phyloP scores from a whole-genome alignment of 2,888 invertebrate species.

The Leucoma salicis region DNA sequence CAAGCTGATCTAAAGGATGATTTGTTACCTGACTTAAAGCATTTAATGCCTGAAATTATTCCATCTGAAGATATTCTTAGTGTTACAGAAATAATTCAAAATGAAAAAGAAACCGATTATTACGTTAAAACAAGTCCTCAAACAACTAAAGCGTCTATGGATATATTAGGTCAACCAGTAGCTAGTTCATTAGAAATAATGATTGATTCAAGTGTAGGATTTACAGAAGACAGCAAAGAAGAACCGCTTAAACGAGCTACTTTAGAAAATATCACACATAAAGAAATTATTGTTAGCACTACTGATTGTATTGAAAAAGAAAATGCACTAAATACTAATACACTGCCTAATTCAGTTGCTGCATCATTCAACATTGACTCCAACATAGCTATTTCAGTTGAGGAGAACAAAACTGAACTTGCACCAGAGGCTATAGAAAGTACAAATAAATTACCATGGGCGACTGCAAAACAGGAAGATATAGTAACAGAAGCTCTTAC shows the following conservation, averaged over 20 bases:
- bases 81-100: constrained; percentile 57
- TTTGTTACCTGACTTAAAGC: constrained; percentile 46
- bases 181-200: constrained; percentile 76
- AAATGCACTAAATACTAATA: constrained; percentile 38
- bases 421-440: constrained; percentile 57
- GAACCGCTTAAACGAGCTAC: constrained; percentile 62
- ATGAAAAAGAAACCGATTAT: constrained; percentile 65
- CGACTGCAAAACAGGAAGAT: constrained; percentile 58
- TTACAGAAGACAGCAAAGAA: constrained; percentile 31
- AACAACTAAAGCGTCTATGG: constrained; percentile 58
- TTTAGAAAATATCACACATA: constrained; percentile 75
- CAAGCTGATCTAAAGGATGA: constrained; percentile 52
- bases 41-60: constrained; percentile 51
- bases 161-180: constrained; percentile 73
- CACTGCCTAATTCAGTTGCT: constrained; percentile 34
- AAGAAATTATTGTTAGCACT: constrained; percentile 79
- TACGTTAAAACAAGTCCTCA: constrained; percentile 29
- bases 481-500: constrained; percentile 82
- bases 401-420: constrained; percentile 74
- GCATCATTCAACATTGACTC: constrained; percentile 52
- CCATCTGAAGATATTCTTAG: constrained; percentile 48
- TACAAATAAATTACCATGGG: constrained; percentile 40
- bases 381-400: constrained; percentile 74
- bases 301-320: constrained; percentile 83
- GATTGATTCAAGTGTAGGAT: constrained; percentile 61